Conservation (phyloP, 2,797 vertebrate species). For the Enteromius unitaeniatus region DNA sequence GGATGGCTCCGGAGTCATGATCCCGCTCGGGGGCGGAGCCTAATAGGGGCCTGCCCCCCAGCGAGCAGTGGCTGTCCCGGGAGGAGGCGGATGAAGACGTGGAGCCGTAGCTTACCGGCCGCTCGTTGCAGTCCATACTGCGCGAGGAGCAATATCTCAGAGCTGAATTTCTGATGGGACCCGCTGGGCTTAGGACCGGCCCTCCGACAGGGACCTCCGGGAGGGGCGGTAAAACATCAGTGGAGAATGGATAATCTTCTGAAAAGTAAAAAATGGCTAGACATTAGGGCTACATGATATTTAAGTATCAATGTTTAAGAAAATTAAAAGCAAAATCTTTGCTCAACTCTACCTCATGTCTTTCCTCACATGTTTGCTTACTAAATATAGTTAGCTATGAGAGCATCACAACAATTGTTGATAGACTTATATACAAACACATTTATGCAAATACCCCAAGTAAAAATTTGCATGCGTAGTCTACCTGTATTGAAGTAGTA, state of each 20-base stretch:
- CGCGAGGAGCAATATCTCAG: conserved; percentile 78
- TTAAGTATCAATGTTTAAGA: background rate
- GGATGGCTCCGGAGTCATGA: conserved; percentile 89
- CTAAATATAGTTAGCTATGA: background rate
- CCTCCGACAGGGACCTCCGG: conserved; percentile 78
- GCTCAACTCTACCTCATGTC: background rate
- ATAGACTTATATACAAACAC: background rate
- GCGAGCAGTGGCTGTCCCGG: conserved; percentile 94
- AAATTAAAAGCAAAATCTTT: background rate
- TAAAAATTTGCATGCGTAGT: background rate
- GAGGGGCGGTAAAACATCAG: conserved; percentile 83
- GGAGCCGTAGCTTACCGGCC: conserved; percentile 95
- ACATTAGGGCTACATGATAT: background rate
- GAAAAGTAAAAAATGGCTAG: conserved; percentile 39
- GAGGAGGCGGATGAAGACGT: conserved; percentile 96
- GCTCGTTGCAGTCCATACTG: conserved; percentile 94
- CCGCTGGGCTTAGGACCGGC: conserved; percentile 75
- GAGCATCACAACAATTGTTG: background rate
- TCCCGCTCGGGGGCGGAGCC: conserved; percentile 79
- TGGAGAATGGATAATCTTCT: conserved; percentile 86
- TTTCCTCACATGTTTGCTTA: background rate
- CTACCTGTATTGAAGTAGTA: background rate
- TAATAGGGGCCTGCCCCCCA: conserved; percentile 90
- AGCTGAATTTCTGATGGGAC: conserved; percentile 71
- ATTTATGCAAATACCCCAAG: background rate